Base-by-base conservation (phyloP, 2,797 vertebrate species). In the Hyperoplus immaculatus region DNA sequence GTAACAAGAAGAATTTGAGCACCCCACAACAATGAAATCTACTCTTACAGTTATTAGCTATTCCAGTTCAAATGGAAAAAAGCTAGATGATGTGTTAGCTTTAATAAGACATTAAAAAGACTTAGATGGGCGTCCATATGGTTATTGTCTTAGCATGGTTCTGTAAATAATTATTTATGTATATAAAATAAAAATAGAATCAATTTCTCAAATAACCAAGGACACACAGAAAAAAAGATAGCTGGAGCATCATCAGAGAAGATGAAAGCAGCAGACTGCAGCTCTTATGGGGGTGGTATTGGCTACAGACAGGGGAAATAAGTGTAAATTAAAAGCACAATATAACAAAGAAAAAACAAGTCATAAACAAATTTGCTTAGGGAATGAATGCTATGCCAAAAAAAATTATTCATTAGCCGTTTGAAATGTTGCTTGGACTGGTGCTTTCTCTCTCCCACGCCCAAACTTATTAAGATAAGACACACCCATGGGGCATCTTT, bases 331-430 rank as follows among this genome's bases (percentile, higher is more conserved):
- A 60, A 78, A 29, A 80, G 71, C 62, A 88, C 75, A 79, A 70
- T 70, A 76, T 83, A 69, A 83, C 62, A 82, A 89, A 84, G 75
- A 66, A 59, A 88, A 86, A 85, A 75, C 65, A 86, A 84, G 85
- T 77, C 76, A 80, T 74, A 62, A 81, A 87, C 87, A 77, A 72
- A 43, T 45, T 61, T 49, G 80, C 79, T 80, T 16, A 67, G 84
- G 85, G 75, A 86, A 77, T 75, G 63, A 72, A 85, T 63, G 51
- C 66, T 80, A 75, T 74, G 61, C 53, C 80, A 84, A 69, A 85
- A 83, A 83, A 29, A 29, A 29, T 66, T 74, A 90, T 86, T 87
- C 76, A 91, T 92, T 88, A 84, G 75, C 65, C 80, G 74, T 83
- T 77, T 58, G 61, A 81, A 85, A 82, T 56, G 61, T 75, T 69